Percentiles rank a stretch among this genome's conserved stretches.
phyloP scores from a whole-genome alignment of 2,797 vertebrate species.

The Lepilemur septentrionalis region DNA sequence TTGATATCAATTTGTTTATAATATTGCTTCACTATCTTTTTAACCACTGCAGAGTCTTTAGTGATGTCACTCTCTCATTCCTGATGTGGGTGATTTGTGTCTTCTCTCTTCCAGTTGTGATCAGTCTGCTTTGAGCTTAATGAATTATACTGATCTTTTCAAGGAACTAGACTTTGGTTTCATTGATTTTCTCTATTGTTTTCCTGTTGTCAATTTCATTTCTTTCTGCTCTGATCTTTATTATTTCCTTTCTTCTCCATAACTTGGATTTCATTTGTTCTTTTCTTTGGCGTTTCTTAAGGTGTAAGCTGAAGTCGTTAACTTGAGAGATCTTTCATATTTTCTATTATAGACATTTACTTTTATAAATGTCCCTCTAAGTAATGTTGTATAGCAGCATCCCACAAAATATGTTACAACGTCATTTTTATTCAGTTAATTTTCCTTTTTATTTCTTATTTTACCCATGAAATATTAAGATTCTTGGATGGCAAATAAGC shows the following conservation, averaged over 20 bases:
- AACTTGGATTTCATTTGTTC: neutral
- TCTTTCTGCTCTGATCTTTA: neutral
- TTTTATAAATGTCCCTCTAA: neutral
- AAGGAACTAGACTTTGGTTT: neutral
- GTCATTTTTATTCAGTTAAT: constrained; percentile 29
- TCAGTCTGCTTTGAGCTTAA: neutral
- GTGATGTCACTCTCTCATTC: neutral
- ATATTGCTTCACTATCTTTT: neutral
- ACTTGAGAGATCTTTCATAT: neutral
- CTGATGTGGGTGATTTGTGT: neutral
- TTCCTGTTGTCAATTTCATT: neutral
- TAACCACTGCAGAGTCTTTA: neutral
- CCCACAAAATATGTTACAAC: neutral
- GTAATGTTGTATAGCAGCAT: neutral
- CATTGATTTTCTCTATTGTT: neutral
- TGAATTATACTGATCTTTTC: neutral
- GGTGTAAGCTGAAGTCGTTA: neutral
- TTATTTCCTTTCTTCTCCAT: neutral
- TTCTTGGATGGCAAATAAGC: neutral
- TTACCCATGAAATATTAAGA: neutral
- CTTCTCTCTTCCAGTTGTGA: neutral
- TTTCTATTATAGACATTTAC: neutral
- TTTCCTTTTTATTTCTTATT: constrained; percentile 23
- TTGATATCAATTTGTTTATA: neutral
- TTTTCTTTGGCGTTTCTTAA: neutral